Evolutionary conservation across 2,888 invertebrate genomes (phyloP), one percentile per base, ranked within the genome.

Genomic region (Lymantria monacha): DNA sequence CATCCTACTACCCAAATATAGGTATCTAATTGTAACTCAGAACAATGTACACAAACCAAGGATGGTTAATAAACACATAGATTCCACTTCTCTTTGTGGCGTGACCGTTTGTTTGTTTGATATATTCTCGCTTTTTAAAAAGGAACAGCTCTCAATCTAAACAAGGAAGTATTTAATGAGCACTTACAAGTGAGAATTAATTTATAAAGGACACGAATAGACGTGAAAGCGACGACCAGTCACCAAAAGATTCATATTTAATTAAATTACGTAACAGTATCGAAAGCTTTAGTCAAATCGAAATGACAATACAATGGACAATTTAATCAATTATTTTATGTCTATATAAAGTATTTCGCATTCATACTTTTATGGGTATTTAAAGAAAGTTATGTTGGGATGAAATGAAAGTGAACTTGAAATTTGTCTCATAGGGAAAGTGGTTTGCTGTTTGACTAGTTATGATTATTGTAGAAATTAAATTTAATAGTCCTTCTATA

Each of bases 291-390:
- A 55, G 49, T 54, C 63, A 52, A 59, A 63, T 70, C 61, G 31
- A 63, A 63, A 57, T 62, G 65, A 63, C 70, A 72, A 47, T 55
- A 67, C 68, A 70, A 70, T 72, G 53, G 55, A 44, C 12, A 36
- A 42, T 63, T 59, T 53, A 56, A 59, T 59, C 55, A n/a, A n/a
- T n/a, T n/a, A 59, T 58, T 65, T 53, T 56, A 41, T 33, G 49
- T 41, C 42, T 30, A 49, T 49, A 54, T 52, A 42, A 30, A 42
- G 33, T 59, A n/a, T 66, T 61, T 65, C 57, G 15, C 42, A 44
- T 43, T 42, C 44, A 52, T 54, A 42, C 40, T 53, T 44, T 44
- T 63, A 57, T 43, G 48, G 44, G 36, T 36, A 30, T 45, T 50
- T 42, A 38, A 60, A 53, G 56, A 68, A 61, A 61, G 50, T 47